A percentile compares a stretch with the other conserved stretches of the same genome.
Evolutionary conservation across 2,797 vertebrate species (phyloP).

Genomic region (Liparis tanakae): DNA sequence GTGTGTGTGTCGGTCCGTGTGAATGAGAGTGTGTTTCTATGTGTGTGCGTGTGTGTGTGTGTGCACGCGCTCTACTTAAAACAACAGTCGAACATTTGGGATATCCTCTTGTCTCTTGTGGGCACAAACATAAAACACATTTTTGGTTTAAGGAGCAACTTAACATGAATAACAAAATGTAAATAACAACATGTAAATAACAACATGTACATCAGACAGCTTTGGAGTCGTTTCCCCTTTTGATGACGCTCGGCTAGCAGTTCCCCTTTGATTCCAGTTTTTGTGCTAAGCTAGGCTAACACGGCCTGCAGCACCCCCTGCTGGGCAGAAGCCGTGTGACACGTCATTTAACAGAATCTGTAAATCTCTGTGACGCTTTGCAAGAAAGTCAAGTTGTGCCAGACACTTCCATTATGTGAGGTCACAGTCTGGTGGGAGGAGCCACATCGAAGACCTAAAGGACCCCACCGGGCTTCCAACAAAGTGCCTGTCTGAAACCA

Average conservation of each 20-base stretch:
- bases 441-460: too few species aligned
- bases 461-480: slow-evolving; percentile 5
- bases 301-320: slow-evolving; percentile 47
- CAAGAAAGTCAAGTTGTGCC: slow-evolving; percentile 1
- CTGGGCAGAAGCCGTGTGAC: slow-evolving; percentile 21
- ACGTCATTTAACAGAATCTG: background rate
- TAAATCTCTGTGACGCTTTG: background rate
- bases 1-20: slow-evolving; percentile 10
- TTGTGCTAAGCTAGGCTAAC: slow-evolving; percentile 21
- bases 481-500: background rate
- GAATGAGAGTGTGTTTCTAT: background rate
- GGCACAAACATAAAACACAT: slow-evolving; percentile 7
- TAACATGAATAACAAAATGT: slow-evolving; percentile 34
- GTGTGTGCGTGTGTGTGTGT: background rate
- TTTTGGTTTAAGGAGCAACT: slow-evolving; percentile 59
- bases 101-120: slow-evolving; percentile 24
- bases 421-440: background rate
- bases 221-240: slow-evolving; percentile 34
- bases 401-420: background rate
- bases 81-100: background rate
- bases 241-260: slow-evolving; percentile 21
- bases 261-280: slow-evolving; percentile 8
- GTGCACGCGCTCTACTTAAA: slow-evolving; percentile 28
- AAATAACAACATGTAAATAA: too few species aligned
- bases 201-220: slow-evolving; percentile 15